Conservation (phyloP, 2,113 vertebrate genomes). For the Sinocyclocheilus grahami region DNA sequence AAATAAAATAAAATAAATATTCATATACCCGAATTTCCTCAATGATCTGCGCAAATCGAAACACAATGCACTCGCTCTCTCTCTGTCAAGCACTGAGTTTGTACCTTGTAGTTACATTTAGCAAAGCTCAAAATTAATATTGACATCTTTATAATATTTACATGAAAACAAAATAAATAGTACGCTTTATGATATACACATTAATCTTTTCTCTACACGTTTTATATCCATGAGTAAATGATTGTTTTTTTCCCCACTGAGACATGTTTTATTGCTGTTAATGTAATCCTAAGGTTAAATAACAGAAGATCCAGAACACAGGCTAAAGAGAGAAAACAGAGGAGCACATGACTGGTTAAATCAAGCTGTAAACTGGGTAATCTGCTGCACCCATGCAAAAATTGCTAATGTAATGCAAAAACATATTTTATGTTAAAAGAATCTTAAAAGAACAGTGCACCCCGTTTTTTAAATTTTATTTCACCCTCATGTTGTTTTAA, state of each 20-base stretch:
- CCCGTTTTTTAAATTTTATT: not conserved
- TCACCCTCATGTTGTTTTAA: not conserved
- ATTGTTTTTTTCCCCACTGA: conserved; percentile 69
- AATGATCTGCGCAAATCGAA: conserved; percentile 26
- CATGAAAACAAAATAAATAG: conserved; percentile 69
- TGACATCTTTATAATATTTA: conserved; percentile 80
- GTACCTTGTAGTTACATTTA: conserved; percentile 74
- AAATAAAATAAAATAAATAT: not conserved
- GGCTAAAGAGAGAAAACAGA: conserved; percentile 66
- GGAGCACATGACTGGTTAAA: conserved; percentile 61
- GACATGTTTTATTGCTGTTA: conserved; percentile 85
- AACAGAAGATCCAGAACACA: conserved; percentile 56
- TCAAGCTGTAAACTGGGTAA: not conserved
- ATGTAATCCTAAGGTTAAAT: conserved; percentile 72
- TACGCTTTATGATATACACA: conserved; percentile 66
- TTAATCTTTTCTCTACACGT: conserved; percentile 61
- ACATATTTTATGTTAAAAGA: conserved; percentile 35
- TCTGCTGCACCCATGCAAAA: conserved; percentile 73
- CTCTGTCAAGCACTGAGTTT: conserved; percentile 59
- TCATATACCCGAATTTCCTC: not conserved
- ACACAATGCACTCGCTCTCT: conserved; percentile 52
- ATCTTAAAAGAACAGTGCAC: conserved; percentile 47
- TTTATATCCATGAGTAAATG: conserved; percentile 68
- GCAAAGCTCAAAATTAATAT: conserved; percentile 75
- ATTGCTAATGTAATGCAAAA: conserved; percentile 63